These are phyloP conservation scores for Pseudeuparius sepicola DNA, from an alignment of 2,888 invertebrate genomes.

Conservation along the genomic window DNA sequence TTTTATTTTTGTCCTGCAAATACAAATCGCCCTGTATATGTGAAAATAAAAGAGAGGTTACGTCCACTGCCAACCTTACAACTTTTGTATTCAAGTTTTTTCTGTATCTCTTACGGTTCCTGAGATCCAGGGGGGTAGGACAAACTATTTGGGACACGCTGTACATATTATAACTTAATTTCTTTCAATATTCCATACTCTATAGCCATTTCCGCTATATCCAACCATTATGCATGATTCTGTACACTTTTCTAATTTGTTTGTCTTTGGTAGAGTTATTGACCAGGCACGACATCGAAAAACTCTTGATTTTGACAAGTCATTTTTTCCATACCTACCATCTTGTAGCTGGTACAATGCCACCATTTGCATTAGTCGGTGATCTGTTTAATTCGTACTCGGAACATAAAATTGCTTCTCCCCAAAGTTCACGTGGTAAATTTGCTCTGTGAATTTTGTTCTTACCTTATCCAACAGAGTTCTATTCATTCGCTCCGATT, in stretches of 20 bases:
- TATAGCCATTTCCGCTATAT: constrained; percentile 22
- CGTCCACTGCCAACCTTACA: too few relatives aligned
- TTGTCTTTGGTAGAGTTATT: constrained; percentile 19
- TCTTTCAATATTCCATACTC: constrained; percentile 21
- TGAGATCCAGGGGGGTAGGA: too few relatives aligned
- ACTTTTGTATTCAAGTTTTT: too few relatives aligned
- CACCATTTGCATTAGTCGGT: constrained; percentile 18
- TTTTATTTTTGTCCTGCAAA: too few relatives aligned
- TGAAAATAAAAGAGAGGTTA: too few relatives aligned
- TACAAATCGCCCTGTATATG: too few relatives aligned
- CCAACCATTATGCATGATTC: constrained; percentile 23
- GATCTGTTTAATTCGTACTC: constrained; percentile 24
- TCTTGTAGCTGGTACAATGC: constrained; percentile 18
- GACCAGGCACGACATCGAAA: constrained; percentile 24
- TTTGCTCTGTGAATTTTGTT: constrained; percentile 21
- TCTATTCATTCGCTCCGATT: constrained; percentile 22
- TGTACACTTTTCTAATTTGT: constrained; percentile 23
- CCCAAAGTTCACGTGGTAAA: constrained; percentile 23
- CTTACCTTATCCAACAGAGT: constrained; percentile 22
- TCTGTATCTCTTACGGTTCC: too few relatives aligned
- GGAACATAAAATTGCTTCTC: constrained; percentile 23
- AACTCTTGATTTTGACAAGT: constrained; percentile 21
- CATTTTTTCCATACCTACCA: constrained; percentile 22
- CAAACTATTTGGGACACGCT: too few relatives aligned
- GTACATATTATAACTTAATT: constrained; percentile 21